Conservation (phyloP, 2,888 invertebrate genomes). For the Strigamia maritima region DNA sequence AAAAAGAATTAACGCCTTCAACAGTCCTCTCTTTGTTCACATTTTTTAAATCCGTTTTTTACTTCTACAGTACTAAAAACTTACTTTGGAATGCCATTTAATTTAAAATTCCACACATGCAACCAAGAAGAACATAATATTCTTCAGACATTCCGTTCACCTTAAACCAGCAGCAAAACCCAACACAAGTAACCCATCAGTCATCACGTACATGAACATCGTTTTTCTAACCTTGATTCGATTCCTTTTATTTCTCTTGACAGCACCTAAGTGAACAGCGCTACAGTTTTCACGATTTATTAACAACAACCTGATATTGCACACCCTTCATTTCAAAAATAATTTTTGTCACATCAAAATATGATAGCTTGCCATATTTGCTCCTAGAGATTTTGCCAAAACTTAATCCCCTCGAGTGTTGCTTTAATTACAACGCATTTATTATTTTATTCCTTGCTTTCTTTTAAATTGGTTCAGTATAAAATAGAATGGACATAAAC, state of each 20-base stretch:
- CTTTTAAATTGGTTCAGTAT: neutral
- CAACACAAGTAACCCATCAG: slow-evolving; percentile 29
- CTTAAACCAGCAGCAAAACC: slow-evolving; percentile 13
- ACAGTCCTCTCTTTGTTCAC: neutral
- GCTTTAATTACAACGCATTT: neutral
- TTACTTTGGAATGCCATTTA: neutral
- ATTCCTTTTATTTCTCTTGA: slow-evolving; percentile 17
- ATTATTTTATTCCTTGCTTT: neutral
- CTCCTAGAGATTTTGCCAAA: neutral
- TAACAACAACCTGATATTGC: slow-evolving; percentile 7
- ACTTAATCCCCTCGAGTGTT: slow-evolving; percentile 11
- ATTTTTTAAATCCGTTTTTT: neutral
- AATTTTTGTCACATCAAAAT: slow-evolving; percentile 13
- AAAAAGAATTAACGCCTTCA: too few relatives aligned
- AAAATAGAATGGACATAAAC: too few relatives aligned
- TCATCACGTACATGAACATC: slow-evolving; percentile 24
- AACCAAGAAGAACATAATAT: neutral
- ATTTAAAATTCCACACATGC: slow-evolving; percentile 11
- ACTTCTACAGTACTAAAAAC: neutral
- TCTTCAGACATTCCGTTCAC: slow-evolving; percentile 12
- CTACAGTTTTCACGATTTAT: slow-evolving; percentile 22
- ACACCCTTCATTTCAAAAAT: slow-evolving; percentile 18
- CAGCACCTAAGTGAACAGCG: neutral
- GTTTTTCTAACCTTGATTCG: slow-evolving; percentile 24
- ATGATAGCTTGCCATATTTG: slow-evolving; percentile 13